These are phyloP conservation scores for Allygus modestus DNA, from an alignment of 2,888 invertebrate species.

Conservation along the genomic window DNA sequence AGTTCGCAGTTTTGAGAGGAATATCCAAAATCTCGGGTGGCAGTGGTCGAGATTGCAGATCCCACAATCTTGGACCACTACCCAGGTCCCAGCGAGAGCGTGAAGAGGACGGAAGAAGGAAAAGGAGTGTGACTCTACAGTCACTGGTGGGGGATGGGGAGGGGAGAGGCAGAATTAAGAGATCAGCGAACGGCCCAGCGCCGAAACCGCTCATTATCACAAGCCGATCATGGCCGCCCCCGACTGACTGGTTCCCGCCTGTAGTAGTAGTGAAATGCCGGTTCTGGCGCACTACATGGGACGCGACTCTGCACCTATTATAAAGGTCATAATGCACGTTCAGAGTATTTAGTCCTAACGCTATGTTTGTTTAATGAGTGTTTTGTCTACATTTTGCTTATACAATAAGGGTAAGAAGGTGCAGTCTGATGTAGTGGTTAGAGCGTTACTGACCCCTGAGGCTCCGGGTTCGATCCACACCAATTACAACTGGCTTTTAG, in stretches of 20 bases:
- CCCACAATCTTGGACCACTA: too few relatives aligned
- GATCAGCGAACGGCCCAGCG: conserved; percentile 47
- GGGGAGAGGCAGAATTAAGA: conserved; percentile 29
- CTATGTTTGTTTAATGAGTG: too few relatives aligned
- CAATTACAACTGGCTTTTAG: too few relatives aligned
- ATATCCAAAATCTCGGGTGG: neutral
- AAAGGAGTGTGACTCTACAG: neutral
- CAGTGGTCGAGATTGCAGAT: neutral
- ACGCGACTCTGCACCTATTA: neutral
- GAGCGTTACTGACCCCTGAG: too few relatives aligned
- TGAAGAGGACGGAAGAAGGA: too few relatives aligned
- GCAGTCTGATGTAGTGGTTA: too few relatives aligned
- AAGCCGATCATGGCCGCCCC: conserved; percentile 38
- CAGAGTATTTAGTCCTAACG: too few relatives aligned
- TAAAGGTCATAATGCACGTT: neutral
- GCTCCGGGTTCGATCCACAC: too few relatives aligned
- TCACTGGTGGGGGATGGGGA: neutral
- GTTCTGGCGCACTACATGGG: neutral
- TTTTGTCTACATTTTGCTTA: too few relatives aligned
- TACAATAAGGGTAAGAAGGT: too few relatives aligned
- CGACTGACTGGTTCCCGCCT: neutral
- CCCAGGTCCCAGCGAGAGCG: neutral
- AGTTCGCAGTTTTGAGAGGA: neutral
- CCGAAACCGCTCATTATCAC: conserved; percentile 50
- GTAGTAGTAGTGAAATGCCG: neutral